phyloP scores from a whole-genome alignment of 2,797 vertebrate species.

The Sarcophilus harrisii region DNA sequence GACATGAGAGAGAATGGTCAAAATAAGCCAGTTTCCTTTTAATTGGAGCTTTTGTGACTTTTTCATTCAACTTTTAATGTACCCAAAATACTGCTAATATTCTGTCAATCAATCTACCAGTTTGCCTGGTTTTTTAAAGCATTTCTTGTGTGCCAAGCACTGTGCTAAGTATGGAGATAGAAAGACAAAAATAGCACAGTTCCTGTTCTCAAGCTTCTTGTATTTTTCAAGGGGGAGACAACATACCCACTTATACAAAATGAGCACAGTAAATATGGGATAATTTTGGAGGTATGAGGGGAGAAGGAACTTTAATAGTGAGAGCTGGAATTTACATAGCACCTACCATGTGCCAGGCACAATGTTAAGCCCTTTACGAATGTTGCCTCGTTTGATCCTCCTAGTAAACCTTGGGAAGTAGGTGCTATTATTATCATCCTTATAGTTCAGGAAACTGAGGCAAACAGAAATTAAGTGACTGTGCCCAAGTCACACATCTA shows the following conservation, averaged over 20 bases:
- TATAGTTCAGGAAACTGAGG: neutral
- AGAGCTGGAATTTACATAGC: neutral
- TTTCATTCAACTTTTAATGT: neutral
- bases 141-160: neutral
- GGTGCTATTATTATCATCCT: neutral
- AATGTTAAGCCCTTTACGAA: neutral
- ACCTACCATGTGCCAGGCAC: neutral
- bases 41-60: neutral
- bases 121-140: neutral
- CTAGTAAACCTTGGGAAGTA: neutral
- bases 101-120: neutral
- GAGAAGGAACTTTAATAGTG: neutral
- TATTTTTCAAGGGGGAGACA: neutral
- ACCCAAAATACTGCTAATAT: neutral
- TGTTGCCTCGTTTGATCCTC: neutral
- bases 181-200: neutral
- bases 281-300: neutral
- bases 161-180: neutral
- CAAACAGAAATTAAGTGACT: neutral
- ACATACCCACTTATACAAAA: neutral
- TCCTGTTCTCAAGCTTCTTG: neutral
- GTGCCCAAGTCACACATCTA: neutral
- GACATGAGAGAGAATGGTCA: neutral
- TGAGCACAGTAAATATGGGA: neutral
- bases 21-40: neutral